Evolutionary conservation across 2,888 invertebrate species (phyloP).

Genomic region (Macroteleia sp.): DNA sequence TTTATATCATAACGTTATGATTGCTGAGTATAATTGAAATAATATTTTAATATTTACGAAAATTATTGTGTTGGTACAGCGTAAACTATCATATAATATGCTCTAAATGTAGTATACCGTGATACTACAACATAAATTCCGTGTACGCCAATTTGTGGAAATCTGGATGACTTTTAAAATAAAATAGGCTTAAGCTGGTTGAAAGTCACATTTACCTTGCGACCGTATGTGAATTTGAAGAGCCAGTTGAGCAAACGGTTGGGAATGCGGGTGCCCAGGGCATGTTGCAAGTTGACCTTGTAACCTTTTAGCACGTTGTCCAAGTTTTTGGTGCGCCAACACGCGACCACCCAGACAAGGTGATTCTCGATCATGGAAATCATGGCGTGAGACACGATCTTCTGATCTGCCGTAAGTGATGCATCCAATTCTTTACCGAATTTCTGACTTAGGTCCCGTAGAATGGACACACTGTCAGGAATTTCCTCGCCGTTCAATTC

Average conservation of each 20-base stretch:
- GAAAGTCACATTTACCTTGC: constrained; percentile 87
- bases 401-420: constrained; percentile 92
- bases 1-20: too few relatives aligned
- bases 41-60: too few relatives aligned
- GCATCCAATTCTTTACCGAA: constrained; percentile 94
- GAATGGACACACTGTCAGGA: constrained; percentile 95
- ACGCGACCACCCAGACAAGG: constrained; percentile 94
- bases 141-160: too few relatives aligned
- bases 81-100: too few relatives aligned
- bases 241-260: constrained; percentile 94
- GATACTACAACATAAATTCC: too few relatives aligned
- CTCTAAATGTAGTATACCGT: too few relatives aligned
- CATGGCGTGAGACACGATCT: constrained; percentile 95
- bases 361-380: constrained; percentile 98
- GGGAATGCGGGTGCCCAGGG: constrained; percentile 93
- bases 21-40: too few relatives aligned
- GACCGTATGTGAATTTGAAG: constrained; percentile 93
- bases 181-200: not conserved
- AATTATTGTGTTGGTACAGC: too few relatives aligned
- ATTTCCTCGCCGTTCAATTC: constrained; percentile 97
- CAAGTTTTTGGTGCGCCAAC: constrained; percentile 97
- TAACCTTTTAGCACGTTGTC: constrained; percentile 93
- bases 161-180: not conserved
- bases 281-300: constrained; percentile 95
- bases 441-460: constrained; percentile 93